Conservation (phyloP, 2,888 invertebrate genomes). For the Nesidiocoris tenuis region DNA sequence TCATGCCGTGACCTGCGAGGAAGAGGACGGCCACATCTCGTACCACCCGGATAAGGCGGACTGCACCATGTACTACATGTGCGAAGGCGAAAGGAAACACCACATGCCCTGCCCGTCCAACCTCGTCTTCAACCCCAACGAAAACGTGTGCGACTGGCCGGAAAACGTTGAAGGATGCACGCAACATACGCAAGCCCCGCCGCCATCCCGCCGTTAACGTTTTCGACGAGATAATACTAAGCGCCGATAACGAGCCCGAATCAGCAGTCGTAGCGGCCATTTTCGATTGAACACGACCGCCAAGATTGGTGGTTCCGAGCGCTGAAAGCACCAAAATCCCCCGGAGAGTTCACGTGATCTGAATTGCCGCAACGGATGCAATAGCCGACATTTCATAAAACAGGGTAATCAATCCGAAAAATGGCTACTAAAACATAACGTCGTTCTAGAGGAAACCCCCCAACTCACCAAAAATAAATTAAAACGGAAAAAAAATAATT, state of each 20-base stretch:
- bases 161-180: slow-evolving; percentile 88
- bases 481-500: too few relatives aligned
- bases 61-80: slow-evolving; percentile 94
- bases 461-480: too few relatives aligned
- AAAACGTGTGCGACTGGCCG: slow-evolving; percentile 95
- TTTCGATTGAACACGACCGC: too few relatives aligned
- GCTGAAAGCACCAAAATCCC: not conserved
- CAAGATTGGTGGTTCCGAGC: too few relatives aligned
- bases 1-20: slow-evolving; percentile 83
- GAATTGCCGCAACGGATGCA: too few relatives aligned
- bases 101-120: slow-evolving; percentile 94
- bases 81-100: slow-evolving; percentile 90
- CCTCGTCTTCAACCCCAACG: slow-evolving; percentile 87
- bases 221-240: not conserved
- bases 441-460: too few relatives aligned
- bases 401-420: too few relatives aligned
- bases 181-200: slow-evolving; percentile 68
- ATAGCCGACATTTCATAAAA: too few relatives aligned
- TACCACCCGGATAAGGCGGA: slow-evolving; percentile 88
- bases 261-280: not conserved
- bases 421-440: too few relatives aligned
- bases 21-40: slow-evolving; percentile 92
- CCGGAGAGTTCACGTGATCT: not conserved
- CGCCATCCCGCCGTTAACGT: slow-evolving; percentile 51
- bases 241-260: not conserved